phyloP scores from a whole-genome alignment of 2,888 invertebrate genomes.

The Sacculina carcini region DNA sequence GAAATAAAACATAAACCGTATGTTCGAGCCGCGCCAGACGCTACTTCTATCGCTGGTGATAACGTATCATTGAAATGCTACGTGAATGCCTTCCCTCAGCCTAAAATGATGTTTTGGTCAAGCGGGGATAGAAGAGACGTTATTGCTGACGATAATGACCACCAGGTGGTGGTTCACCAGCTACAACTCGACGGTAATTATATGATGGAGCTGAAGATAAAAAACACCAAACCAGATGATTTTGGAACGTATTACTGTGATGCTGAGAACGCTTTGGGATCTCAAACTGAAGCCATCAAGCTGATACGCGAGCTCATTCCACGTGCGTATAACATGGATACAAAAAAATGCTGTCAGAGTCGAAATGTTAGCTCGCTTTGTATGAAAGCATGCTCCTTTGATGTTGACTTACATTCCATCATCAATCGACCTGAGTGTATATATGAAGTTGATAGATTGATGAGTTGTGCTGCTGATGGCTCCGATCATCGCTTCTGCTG shows the following conservation, averaged over 20 bases:
- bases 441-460: conserved; percentile 53
- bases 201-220: conserved; percentile 44
- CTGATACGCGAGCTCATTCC: conserved; percentile 8
- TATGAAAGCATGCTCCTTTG: conserved; percentile 57
- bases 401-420: conserved; percentile 53
- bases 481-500: conserved; percentile 60
- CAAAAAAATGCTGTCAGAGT: conserved; percentile 50
- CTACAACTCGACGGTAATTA: no score
- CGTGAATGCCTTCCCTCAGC: no score
- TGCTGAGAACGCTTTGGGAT: conserved; percentile 54
- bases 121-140: no score
- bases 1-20: no score
- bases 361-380: conserved; percentile 51
- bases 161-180: no score
- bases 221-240: conserved; percentile 38
- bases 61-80: no score
- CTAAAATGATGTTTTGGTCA: no score
- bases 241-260: conserved; percentile 59
- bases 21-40: no score
- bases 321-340: conserved; percentile 23
- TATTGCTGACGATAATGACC: no score
- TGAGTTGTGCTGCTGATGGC: conserved; percentile 53
- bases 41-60: no score
- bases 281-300: conserved; percentile 14
- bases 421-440: conserved; percentile 54